A percentile compares a stretch with the other conserved stretches of the same genome.
Evolutionary conservation across 92 coral and sea anemone genomes (phyloP).

Genomic region (Heteractis magnifica): DNA sequence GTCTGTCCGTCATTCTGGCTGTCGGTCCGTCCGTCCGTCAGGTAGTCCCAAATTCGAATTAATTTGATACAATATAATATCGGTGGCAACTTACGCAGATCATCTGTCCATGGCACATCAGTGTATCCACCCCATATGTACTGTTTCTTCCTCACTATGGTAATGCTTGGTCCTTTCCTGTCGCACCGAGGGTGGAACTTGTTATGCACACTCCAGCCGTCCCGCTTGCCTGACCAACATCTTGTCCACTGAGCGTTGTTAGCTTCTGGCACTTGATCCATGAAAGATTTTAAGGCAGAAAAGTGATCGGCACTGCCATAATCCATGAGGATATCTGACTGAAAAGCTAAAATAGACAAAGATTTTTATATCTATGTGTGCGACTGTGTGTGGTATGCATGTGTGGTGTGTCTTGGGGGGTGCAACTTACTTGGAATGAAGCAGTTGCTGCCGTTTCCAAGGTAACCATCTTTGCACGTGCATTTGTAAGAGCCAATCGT

Average conservation of each 20-base stretch:
- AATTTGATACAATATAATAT: too few species aligned
- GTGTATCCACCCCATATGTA: too few species aligned
- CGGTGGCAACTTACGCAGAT: too few species aligned
- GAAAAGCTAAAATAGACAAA: background rate
- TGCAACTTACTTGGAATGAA: background rate
- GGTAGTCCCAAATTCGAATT: too few species aligned
- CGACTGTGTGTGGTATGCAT: too few species aligned
- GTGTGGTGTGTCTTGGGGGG: background rate
- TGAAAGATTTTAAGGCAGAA: background rate
- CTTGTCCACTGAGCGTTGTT: background rate
- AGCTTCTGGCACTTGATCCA: background rate
- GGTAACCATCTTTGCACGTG: background rate
- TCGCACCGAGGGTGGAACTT: background rate
- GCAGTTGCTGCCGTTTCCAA: background rate
- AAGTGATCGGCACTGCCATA: background rate
- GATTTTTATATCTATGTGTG: too few species aligned
- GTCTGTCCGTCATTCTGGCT: too few species aligned
- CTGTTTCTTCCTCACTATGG: too few species aligned
- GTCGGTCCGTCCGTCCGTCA: too few species aligned
- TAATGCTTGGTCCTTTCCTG: background rate
- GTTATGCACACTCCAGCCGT: background rate
- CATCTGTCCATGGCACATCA: too few species aligned
- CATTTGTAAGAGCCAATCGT: background rate
- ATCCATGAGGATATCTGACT: background rate
- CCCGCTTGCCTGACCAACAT: background rate